These are phyloP conservation scores for Mythimna lalbum DNA, from an alignment of 2,888 invertebrate genomes.

Conservation along the genomic window DNA sequence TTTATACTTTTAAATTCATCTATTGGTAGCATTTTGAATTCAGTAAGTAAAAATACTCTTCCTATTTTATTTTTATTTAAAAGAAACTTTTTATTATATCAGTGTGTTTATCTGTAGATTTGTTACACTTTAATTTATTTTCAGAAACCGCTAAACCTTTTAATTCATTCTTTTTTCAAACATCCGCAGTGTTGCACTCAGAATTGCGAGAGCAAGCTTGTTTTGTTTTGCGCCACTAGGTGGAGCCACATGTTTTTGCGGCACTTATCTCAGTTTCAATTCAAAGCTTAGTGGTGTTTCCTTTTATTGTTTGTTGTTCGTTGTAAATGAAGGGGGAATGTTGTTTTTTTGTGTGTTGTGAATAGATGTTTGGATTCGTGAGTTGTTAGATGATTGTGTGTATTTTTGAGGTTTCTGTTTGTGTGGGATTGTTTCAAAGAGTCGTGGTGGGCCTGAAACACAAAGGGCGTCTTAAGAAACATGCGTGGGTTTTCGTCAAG, in stretches of 20 bases:
- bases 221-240: constrained; percentile 36
- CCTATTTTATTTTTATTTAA: too few relatives aligned
- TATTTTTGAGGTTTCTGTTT: constrained; percentile 4
- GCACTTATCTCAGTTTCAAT: constrained; percentile 57
- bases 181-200: constrained; percentile 33
- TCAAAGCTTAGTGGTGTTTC: constrained; percentile 45
- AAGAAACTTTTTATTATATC: background rate
- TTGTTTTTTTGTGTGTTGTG: constrained; percentile 4
- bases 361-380: constrained; percentile 10
- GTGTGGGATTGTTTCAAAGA: background rate
- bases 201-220: constrained; percentile 28
- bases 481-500: too few relatives aligned
- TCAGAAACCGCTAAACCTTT: constrained; percentile 25
- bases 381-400: background rate
- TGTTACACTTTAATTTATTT: constrained; percentile 21
- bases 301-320: constrained; percentile 33
- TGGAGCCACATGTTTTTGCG: constrained; percentile 57
- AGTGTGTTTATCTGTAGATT: background rate
- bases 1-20: too few relatives aligned
- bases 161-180: constrained; percentile 25
- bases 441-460: too few relatives aligned
- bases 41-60: too few relatives aligned
- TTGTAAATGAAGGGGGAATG: constrained; percentile 20
- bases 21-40: too few relatives aligned
- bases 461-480: too few relatives aligned